Conservation (phyloP, 2,888 invertebrate species). For the Bombyx huttoni region DNA sequence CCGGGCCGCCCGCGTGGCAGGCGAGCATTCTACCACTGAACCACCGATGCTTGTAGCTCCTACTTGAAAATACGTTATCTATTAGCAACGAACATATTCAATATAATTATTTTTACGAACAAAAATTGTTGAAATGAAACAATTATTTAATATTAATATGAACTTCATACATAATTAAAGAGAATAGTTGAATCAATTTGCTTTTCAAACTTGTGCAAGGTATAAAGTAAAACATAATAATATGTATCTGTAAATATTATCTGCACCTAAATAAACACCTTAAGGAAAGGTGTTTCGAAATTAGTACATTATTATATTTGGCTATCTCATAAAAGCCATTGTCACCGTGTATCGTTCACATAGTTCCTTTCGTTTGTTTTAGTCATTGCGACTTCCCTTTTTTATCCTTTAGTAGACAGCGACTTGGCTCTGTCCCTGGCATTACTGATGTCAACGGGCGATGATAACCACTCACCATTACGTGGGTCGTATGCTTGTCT, state of each 20-base stretch:
- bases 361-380: no score
- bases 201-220: not conserved
- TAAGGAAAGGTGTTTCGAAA: not conserved
- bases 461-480: no score
- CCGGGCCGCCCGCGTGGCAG: no score
- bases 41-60: slow-evolving; percentile 56
- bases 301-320: not conserved
- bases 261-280: not conserved
- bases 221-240: not conserved
- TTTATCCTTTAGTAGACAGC: no score
- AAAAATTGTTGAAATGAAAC: no score
- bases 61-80: not conserved
- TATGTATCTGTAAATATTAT: not conserved
- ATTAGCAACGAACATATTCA: not conserved
- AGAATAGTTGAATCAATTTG: not conserved
- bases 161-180: no score
- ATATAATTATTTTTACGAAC: not conserved
- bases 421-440: no score
- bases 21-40: slow-evolving; percentile 75
- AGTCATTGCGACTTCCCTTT: no score
- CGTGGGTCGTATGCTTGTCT: no score
- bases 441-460: no score
- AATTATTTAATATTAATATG: no score
- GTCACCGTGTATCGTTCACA: no score
- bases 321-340: not conserved